Evolutionary conservation across 2,797 vertebrate genomes (phyloP), one percentile per base, ranked within the genome.

Genomic region (Manis pentadactyla): DNA sequence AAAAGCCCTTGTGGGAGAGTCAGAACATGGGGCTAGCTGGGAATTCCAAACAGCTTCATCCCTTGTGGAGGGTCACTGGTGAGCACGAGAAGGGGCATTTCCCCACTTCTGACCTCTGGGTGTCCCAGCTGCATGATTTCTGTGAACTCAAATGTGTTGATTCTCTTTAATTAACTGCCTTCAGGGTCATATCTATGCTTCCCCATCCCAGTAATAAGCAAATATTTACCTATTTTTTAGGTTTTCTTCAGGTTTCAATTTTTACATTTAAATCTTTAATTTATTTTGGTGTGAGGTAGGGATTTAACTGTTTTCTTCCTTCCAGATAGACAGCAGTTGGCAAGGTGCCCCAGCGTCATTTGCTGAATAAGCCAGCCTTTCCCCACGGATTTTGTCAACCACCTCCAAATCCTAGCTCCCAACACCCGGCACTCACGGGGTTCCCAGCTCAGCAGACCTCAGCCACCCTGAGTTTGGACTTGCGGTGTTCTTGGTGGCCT

Each of bases 251-350:
- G 18, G 7, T 61, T 88, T 91, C 25, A n/a, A 2, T 88, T 42
- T 97, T 88, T 89, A 78, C 42, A 42, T 93, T 78, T 51, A 63
- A 87, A 49, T 73, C 51, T 79, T 78, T 37, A 34, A 61, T 82
- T 93, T 81, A 59, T 63, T 94, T 95, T 83, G 61, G 23, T 37
- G 6, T 49, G 27, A 88, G 55, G 17, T 93, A 85, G 34, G 29
- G 46, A 75, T 71, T 71, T 68, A 53, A 53, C 12, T 46, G 49
- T 21, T n/a, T 69, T 39, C 7, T 46, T 69, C 61, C 42, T 49
- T 75, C 42, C 34, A 49, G 15, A 27, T 7, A 53, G 6, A 71
- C 64, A 69, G 86, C n/a, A 59, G 5, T 34, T 68, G 66, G 51
- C 68, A 10, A 3, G 3, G 42, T 87, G 8, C 31, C 74, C 42